phyloP scores from a whole-genome alignment of 2,888 invertebrate species.

The Tipula confusa region DNA sequence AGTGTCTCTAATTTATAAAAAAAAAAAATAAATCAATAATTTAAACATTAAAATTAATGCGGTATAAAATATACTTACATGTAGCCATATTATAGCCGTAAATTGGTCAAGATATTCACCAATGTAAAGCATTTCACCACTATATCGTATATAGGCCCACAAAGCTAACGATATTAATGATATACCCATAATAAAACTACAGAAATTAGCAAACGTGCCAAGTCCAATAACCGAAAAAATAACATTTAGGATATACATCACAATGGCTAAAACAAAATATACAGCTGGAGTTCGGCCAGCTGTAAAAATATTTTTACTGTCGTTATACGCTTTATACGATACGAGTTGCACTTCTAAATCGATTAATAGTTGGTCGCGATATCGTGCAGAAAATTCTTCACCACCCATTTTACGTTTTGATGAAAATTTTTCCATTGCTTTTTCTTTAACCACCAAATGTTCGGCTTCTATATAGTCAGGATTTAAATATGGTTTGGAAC shows the following conservation, averaged over 20 bases:
- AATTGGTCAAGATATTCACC: slow-evolving; percentile 83
- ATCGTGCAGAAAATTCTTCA: slow-evolving; percentile 86
- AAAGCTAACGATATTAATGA: slow-evolving; percentile 75
- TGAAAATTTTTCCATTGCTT: slow-evolving; percentile 67
- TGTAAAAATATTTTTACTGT: slow-evolving; percentile 98
- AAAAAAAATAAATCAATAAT: too few species aligned
- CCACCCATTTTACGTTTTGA: slow-evolving; percentile 97
- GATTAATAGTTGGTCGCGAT: slow-evolving; percentile 67
- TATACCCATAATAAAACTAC: slow-evolving; percentile 79
- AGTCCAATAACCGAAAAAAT: slow-evolving; percentile 79
- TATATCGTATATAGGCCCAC: slow-evolving; percentile 94
- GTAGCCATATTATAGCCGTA: slow-evolving; percentile 86
- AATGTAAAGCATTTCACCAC: slow-evolving; percentile 84
- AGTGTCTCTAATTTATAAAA: too few species aligned
- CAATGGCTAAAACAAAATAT: slow-evolving; percentile 80
- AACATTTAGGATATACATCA: slow-evolving; percentile 85
- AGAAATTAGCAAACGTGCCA: slow-evolving; percentile 76
- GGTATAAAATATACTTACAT: slow-evolving; percentile 67
- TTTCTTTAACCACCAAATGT: slow-evolving; percentile 73
- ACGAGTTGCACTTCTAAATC: slow-evolving; percentile 80
- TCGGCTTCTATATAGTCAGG: slow-evolving; percentile 78
- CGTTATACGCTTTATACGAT: slow-evolving; percentile 89
- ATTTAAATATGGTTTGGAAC: slow-evolving; percentile 88
- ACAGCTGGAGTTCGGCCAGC: slow-evolving; percentile 95
- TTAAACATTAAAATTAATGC: too few species aligned